Evolutionary conservation across 2,797 vertebrate genomes (phyloP).

Genomic region (Anniella stebbinsi): DNA sequence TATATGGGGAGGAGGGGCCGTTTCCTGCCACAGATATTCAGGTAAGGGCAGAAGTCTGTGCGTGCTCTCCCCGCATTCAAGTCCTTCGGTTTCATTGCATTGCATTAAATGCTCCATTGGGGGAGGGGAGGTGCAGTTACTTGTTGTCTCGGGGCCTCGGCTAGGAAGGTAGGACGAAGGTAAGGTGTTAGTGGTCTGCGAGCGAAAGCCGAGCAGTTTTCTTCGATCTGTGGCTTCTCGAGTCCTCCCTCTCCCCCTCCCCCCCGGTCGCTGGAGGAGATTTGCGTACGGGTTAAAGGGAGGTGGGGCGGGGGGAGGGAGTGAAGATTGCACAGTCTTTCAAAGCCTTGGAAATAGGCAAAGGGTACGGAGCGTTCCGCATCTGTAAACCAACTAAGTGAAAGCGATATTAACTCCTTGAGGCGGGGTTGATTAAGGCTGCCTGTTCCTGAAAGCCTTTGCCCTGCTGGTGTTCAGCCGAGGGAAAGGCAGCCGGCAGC

Average conservation of each 20-base stretch:
- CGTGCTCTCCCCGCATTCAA: rapidly evolving
- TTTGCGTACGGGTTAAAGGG: background rate
- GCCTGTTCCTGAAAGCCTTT: background rate
- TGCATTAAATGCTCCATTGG: background rate
- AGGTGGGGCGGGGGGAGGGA: background rate
- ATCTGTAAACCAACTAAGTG: background rate
- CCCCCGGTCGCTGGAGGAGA: background rate
- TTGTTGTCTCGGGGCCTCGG: background rate
- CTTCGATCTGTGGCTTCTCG: no score
- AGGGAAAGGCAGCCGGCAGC: background rate
- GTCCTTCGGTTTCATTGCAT: background rate
- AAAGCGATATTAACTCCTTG: background rate
- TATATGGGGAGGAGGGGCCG: background rate
- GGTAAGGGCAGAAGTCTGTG: no score
- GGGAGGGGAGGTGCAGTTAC: background rate
- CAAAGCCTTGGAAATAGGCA: background rate
- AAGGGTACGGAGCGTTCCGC: background rate
- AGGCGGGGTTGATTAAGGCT: background rate
- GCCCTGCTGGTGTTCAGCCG: background rate
- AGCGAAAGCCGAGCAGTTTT: background rate
- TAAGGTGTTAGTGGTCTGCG: background rate
- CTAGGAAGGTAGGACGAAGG: background rate
- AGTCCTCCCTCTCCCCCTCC: rapidly evolving
- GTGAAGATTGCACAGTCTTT: background rate
- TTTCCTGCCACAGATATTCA: background rate